Percentiles rank a stretch among this genome's conserved stretches.
phyloP scores from a whole-genome alignment of 2,888 invertebrate genomes.

The Cosmorhoe ocellata region DNA sequence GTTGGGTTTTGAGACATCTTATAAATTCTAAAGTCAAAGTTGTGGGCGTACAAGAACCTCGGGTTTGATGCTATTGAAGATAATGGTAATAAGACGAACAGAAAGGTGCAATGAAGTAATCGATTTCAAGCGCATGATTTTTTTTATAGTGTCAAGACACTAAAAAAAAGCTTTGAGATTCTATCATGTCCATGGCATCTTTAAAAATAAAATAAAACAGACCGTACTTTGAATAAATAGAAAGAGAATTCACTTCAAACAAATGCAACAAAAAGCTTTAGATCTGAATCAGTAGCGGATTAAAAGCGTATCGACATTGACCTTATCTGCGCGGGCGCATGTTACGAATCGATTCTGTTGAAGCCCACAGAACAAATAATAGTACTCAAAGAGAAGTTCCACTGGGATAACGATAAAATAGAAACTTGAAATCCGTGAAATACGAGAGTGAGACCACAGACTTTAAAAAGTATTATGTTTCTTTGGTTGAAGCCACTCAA shows the following conservation, averaged over 20 bases:
- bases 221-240: not conserved
- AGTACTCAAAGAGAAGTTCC: conserved; percentile 4
- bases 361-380: conserved; percentile 4
- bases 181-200: no score
- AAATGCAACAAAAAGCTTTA: conserved; percentile 24
- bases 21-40: conserved; percentile 22
- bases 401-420: conserved; percentile 5
- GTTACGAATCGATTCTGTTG: conserved; percentile 70
- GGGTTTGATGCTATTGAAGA: conserved; percentile 53
- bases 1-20: no score
- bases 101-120: conserved; percentile 44
- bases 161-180: not conserved
- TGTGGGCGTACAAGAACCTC: conserved; percentile 48
- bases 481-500: no score
- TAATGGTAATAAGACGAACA: conserved; percentile 58
- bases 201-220: not conserved
- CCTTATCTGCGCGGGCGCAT: conserved; percentile 69
- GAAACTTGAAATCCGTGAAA: not conserved
- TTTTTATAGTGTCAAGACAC: conserved; percentile 9
- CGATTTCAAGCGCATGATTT: conserved; percentile 40
- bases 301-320: conserved; percentile 75
- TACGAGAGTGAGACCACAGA: not conserved
- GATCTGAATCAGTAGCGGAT: conserved; percentile 68
- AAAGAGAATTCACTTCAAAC: conserved; percentile 22
- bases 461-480: not conserved